These are phyloP conservation scores for Chloebia gouldiae DNA, from an alignment of 2,113 vertebrate genomes.

Conservation along the genomic window DNA sequence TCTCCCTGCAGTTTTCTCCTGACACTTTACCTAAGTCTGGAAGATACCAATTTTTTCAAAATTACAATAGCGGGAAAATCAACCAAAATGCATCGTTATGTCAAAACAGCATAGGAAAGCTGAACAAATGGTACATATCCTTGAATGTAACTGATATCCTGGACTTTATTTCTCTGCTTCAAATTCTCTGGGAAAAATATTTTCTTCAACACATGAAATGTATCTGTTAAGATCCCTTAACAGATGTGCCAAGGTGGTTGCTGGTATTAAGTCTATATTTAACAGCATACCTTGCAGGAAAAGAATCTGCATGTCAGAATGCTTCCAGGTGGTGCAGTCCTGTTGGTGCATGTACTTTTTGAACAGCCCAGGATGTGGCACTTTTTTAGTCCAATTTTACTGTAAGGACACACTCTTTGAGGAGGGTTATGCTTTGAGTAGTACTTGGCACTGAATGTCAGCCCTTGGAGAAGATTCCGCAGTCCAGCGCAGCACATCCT, in stretches of 20 bases:
- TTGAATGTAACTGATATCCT: not conserved
- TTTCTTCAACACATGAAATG: not conserved
- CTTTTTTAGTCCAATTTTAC: not conserved
- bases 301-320: constrained; percentile 52
- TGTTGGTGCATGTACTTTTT: not conserved
- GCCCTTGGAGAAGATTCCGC: constrained; percentile 32
- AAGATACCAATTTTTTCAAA: not conserved
- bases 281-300: constrained; percentile 69
- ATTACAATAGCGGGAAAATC: not conserved
- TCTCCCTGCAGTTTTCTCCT: not conserved
- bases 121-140: not conserved
- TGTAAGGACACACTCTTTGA: not conserved
- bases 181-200: not conserved
- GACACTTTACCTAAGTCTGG: not conserved
- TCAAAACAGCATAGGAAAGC: not conserved
- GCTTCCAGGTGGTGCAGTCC: constrained; percentile 39
- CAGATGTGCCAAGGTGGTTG: not conserved
- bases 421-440: not conserved
- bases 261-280: not conserved
- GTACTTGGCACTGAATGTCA: constrained; percentile 29
- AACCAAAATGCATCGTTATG: not conserved
- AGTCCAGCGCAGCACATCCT: not conserved
- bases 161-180: not conserved
- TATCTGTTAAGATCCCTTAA: not conserved
- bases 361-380: not conserved